Evolutionary conservation across 2,797 vertebrate genomes (phyloP).

Genomic region (Silurus aristotelis): DNA sequence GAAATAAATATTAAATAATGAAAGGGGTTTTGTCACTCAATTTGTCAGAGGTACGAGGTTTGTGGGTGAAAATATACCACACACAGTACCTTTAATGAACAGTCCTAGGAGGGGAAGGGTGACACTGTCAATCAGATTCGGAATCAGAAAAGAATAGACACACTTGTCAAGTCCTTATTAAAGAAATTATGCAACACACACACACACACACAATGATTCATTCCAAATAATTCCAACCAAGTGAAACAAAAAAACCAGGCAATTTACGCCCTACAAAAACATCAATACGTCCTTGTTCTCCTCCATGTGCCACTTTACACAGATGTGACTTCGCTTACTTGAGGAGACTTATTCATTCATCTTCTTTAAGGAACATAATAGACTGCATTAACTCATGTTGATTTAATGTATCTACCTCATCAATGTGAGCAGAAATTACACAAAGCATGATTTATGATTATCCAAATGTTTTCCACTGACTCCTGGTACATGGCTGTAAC

Average conservation of each 20-base stretch:
- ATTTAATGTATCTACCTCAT: conserved; percentile 38
- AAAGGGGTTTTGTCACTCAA: neutral
- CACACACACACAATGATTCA: neutral
- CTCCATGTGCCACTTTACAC: conserved; percentile 8
- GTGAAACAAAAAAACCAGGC: neutral
- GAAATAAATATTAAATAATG: neutral
- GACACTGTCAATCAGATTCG: conserved; percentile 69
- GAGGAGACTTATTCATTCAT: conserved; percentile 32
- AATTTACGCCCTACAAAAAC: neutral
- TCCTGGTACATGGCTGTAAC: conserved; percentile 16
- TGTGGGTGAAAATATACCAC: conserved; percentile 51
- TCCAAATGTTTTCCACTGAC: conserved; percentile 24
- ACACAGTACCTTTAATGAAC: conserved; percentile 76
- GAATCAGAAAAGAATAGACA: conserved; percentile 57
- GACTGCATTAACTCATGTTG: conserved; percentile 52
- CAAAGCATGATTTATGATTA: conserved; percentile 45
- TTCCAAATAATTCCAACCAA: neutral
- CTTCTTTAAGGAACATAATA: conserved; percentile 45
- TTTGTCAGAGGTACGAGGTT: conserved; percentile 6
- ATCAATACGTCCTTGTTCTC: neutral
- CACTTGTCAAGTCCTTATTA: conserved; percentile 18
- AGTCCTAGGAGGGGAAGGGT: conserved; percentile 62
- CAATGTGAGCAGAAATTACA: conserved; percentile 31
- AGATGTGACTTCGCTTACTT: conserved; percentile 48
- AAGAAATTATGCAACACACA: conserved; percentile 25